These are phyloP conservation scores for Thumatha senex DNA, from an alignment of 2,888 invertebrate genomes.

Conservation along the genomic window DNA sequence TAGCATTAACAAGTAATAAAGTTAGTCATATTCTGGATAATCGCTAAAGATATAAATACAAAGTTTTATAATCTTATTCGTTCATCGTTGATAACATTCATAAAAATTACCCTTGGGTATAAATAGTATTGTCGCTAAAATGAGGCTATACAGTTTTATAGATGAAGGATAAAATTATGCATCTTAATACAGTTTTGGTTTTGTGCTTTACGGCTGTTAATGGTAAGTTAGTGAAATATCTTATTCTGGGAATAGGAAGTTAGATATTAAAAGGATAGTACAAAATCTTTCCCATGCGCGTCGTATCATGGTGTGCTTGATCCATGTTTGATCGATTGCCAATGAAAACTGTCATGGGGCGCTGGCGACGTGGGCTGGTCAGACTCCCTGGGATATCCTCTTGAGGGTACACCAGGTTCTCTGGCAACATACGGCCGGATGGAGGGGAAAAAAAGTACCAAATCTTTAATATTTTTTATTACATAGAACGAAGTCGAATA, in stretches of 20 bases:
- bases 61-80: background rate
- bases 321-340: too few relatives aligned
- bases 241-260: background rate
- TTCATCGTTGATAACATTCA: constrained; percentile 1
- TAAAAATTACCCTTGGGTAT: background rate
- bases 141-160: background rate
- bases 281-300: too few relatives aligned
- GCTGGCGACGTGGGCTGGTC: too few relatives aligned
- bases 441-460: too few relatives aligned
- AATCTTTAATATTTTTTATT: too few relatives aligned
- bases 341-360: too few relatives aligned
- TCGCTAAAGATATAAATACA: background rate
- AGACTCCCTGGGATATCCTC: too few relatives aligned
- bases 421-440: too few relatives aligned
- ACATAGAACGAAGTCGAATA: too few relatives aligned
- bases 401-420: too few relatives aligned
- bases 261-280: too few relatives aligned
- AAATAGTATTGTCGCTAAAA: background rate
- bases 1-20: background rate
- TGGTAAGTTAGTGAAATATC: background rate
- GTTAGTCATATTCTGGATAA: background rate
- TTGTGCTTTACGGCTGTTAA: background rate
- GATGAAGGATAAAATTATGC: background rate
- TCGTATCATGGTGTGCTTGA: too few relatives aligned
- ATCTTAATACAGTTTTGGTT: background rate